Base-by-base conservation (phyloP, 2,113 vertebrate species). In the Todiramphus saurophagus region DNA sequence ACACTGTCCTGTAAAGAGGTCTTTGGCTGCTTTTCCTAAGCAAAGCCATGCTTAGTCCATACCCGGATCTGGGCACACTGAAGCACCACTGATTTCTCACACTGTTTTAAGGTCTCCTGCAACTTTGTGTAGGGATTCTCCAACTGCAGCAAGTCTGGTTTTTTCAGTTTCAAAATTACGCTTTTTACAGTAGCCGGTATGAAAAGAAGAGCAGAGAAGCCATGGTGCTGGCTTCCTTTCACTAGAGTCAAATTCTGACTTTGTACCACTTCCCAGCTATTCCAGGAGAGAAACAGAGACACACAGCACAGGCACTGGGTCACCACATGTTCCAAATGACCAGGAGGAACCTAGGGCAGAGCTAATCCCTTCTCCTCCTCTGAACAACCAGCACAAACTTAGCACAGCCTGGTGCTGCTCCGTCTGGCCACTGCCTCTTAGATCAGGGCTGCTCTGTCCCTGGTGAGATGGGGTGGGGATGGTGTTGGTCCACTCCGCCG, bases 81-180 rank as follows among this genome's bases (percentile, higher is more conserved):
- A 82, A 53, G 39, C 30, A 24, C 10, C 39, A 7, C 33, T 17
- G 44, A 18, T 73, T 90, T 73, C 53, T 39, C 31, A 24, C 10
- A 28, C 3, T 10, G 5, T 46, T 46, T 30, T 31, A 72, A 16
- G 50, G 14, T 11, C 30, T 20, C 25, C 21, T 66, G 44, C 17
- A 25, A 10, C 44, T 84, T 30, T 53, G n/a, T 21, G 33, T 16
- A 0, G 0, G 43, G 50, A 59, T 46, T 30, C 5, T 48, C 6
- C 74, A 59, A 0, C 17, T 16, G 16, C 56, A 91, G 48, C 25
- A 64, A 13, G 19, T 43, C 39, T 48, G 17, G 17, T 43, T 5
- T 46, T 35, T 81, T 60, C 8, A 13, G 44, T 0, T 76, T 43
- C 44, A 89, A 50, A 76, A 66, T 72, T 23, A 39, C 0, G 2